Percentiles rank a stretch among this genome's conserved stretches.
phyloP scores from a whole-genome alignment of 2,888 invertebrate species.

The Leptinotarsa rubiginosa region DNA sequence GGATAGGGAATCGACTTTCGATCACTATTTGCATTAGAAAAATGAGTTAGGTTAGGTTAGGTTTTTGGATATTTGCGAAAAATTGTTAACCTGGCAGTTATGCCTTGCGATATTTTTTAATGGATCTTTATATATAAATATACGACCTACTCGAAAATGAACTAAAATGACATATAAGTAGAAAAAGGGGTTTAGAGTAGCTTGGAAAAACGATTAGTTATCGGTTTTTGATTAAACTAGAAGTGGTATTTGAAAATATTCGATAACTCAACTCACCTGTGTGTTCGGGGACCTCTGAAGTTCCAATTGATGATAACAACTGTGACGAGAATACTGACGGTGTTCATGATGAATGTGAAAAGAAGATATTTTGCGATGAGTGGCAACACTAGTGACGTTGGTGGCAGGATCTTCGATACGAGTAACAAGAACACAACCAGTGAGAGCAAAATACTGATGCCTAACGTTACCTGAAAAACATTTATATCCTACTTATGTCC shows the following conservation, averaged over 20 bases:
- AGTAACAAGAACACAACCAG: constrained; percentile 98
- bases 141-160: no score
- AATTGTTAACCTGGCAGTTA: no score
- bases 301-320: constrained; percentile 99
- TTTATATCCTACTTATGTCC: not conserved
- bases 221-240: not conserved
- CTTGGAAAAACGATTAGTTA: no score
- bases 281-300: constrained; percentile 96
- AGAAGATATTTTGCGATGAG: constrained; percentile 98
- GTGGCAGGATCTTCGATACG: constrained; percentile 98
- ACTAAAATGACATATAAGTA: no score
- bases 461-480: constrained; percentile 81
- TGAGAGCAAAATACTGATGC: constrained; percentile 98
- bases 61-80: no score
- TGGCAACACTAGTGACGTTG: constrained; percentile 97
- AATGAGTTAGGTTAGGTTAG: no score
- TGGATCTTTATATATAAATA: no score
- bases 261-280: constrained; percentile 70
- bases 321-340: constrained; percentile 98
- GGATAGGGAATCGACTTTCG: no score
- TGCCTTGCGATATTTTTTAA: no score
- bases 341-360: constrained; percentile 99
- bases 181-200: no score
- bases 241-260: not conserved
- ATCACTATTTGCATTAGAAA: no score